Percentiles rank a stretch among this genome's conserved stretches.
These are phyloP conservation scores for Leptopterna dolabrata DNA, from an alignment of 2,888 invertebrate genomes.

Conservation along the genomic window DNA sequence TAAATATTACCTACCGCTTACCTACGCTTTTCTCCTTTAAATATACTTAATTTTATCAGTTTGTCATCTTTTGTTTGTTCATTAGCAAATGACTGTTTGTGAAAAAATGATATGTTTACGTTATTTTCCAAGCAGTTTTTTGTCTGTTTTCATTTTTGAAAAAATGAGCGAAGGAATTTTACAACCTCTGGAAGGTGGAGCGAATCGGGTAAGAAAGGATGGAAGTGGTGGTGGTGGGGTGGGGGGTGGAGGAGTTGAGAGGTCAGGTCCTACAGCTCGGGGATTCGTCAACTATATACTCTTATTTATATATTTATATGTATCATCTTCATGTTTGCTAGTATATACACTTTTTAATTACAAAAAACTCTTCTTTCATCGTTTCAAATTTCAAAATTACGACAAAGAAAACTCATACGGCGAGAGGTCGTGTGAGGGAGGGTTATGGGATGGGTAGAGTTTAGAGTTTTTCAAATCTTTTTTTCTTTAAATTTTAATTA, in stretches of 20 bases:
- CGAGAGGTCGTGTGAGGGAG: background rate
- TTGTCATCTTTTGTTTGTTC: conserved; percentile 2
- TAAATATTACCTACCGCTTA: conserved; percentile 13
- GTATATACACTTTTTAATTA: conserved; percentile 36
- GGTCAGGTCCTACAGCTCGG: background rate
- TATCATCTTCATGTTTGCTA: conserved; percentile 12
- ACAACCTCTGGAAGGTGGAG: conserved; percentile 20
- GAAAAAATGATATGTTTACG: conserved; percentile 43
- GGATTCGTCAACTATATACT: background rate
- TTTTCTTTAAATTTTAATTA: background rate
- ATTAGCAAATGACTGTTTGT: conserved; percentile 16
- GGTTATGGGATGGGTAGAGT: background rate
- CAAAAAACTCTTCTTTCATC: conserved; percentile 15
- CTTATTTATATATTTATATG: conserved; percentile 32
- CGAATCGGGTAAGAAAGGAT: background rate
- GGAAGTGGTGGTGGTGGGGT: no score
- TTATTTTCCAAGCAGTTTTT: conserved; percentile 15
- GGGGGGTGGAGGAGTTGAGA: background rate
- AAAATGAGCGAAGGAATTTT: conserved; percentile 21
- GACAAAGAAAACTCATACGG: background rate
- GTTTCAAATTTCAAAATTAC: background rate
- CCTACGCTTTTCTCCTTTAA: background rate
- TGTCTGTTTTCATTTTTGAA: conserved; percentile 26
- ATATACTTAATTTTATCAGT: conserved; percentile 14
- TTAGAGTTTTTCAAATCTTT: background rate